phyloP scores from a whole-genome alignment of 2,113 vertebrate genomes.

The Pseudorhombus dupliciocellatus region DNA sequence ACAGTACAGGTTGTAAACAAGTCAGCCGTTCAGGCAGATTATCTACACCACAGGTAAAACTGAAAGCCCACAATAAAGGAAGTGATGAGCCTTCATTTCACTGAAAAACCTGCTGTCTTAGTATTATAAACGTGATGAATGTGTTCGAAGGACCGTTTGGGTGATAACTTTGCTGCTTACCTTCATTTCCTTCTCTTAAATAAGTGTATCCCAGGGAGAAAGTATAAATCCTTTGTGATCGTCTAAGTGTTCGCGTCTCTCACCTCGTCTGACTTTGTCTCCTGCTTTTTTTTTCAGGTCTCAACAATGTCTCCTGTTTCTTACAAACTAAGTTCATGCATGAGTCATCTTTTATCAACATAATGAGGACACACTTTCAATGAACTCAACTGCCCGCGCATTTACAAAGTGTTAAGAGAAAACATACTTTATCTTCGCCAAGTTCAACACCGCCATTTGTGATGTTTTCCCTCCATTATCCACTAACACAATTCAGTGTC shows the following conservation, averaged over 20 bases:
- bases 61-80: background rate
- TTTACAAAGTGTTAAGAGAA: background rate
- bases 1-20: background rate
- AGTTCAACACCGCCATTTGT: background rate
- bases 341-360: background rate
- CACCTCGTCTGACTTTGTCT: background rate
- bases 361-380: background rate
- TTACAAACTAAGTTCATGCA: background rate
- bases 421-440: background rate
- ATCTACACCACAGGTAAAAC: slow-evolving; percentile 4
- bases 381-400: background rate
- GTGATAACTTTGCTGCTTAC: background rate
- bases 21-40: background rate
- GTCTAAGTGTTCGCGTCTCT: background rate
- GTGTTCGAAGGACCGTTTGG: background rate
- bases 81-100: slow-evolving; percentile 1
- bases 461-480: background rate
- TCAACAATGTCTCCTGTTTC: background rate
- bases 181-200: background rate
- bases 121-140: background rate
- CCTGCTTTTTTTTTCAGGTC: no score
- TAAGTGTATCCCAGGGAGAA: background rate
- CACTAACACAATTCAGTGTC: background rate
- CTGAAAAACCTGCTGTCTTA: background rate
- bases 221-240: background rate